These are phyloP conservation scores for Eulacestoma nigropectus DNA, from an alignment of 2,113 vertebrate genomes.

Conservation along the genomic window DNA sequence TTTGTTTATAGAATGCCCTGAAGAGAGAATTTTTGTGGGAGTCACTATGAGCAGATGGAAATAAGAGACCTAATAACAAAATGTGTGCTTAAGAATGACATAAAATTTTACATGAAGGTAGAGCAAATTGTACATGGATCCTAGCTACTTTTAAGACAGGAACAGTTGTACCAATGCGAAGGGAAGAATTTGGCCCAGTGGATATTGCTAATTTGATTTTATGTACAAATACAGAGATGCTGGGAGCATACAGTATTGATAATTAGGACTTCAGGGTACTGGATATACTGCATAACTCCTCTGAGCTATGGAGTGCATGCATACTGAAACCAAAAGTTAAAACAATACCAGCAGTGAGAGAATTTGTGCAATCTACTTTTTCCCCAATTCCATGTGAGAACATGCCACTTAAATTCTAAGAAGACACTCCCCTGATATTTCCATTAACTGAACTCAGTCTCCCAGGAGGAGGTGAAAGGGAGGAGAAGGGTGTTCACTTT, in stretches of 20 bases:
- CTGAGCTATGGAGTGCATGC: neutral
- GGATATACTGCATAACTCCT: neutral
- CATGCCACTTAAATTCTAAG: neutral
- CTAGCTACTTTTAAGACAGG: neutral
- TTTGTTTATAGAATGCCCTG: constrained; percentile 24
- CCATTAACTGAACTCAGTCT: neutral
- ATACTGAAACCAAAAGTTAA: neutral
- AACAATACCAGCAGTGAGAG: neutral
- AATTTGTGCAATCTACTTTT: neutral
- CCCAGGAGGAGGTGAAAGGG: neutral
- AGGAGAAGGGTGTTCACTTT: constrained; percentile 49
- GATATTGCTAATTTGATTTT: neutral
- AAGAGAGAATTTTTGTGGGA: constrained; percentile 15
- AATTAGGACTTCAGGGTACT: neutral
- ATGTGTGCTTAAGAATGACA: constrained; percentile 31
- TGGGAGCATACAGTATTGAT: neutral
- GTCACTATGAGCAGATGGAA: constrained; percentile 45
- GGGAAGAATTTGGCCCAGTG: neutral
- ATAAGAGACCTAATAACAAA: constrained; percentile 35
- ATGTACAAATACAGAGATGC: neutral
- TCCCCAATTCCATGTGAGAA: neutral
- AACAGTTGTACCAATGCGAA: neutral
- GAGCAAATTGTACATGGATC: neutral
- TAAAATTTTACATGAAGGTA: neutral
- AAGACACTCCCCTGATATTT: neutral